Base-by-base conservation (phyloP, 1,140 invertebrate species). In the Chionoecetes opilio region DNA sequence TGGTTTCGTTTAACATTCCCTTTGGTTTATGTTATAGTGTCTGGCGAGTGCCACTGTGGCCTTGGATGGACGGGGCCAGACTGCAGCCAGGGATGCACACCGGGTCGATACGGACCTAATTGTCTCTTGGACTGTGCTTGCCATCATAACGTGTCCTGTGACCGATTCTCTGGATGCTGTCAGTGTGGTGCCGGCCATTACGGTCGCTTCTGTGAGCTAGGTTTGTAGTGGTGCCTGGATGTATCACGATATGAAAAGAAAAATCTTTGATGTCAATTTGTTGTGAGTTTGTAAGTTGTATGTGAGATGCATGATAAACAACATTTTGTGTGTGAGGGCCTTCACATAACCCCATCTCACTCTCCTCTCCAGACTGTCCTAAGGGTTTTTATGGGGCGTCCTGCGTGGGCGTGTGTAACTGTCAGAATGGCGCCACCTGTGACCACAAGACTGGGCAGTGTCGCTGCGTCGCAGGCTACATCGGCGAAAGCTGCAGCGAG, bases 41-140 rank as follows among this genome's bases (percentile, higher is more conserved):
- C 98, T 41, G 99, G 99, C 0, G 97, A 98, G 84, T 99, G 99
- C 97, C 97, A 98, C 14, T 99, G 99, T 97, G 98, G 98, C 96
- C 97, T 98, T 26, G 99, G 99, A 8, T 99, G 98, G 98, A 98
- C 98, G 96, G 99, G 98, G 17, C 97, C 97, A 41, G 97, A 98
- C 53, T 99, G 99, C 96, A 97, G 97, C 35, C 97, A 98, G 5
- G 98, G 98, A 53, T 99, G 99, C 97, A 97, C 98, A 5, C 97
- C 98, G 53, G 98, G 98, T 85, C 98, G 97, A n/a, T 99, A 98
- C 97, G 99, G 99, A 6, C 97, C 98, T 95, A 98, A 98, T 26
- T 99, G 99, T 97, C 97, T 98, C 85, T 97, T 98, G 82, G 97
- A 97, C 17, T 99, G 99, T 97, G 97, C 98, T 86, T 99, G 99